These are phyloP conservation scores for Gymnocypris eckloni DNA, from an alignment of 2,797 vertebrate genomes.

Conservation along the genomic window DNA sequence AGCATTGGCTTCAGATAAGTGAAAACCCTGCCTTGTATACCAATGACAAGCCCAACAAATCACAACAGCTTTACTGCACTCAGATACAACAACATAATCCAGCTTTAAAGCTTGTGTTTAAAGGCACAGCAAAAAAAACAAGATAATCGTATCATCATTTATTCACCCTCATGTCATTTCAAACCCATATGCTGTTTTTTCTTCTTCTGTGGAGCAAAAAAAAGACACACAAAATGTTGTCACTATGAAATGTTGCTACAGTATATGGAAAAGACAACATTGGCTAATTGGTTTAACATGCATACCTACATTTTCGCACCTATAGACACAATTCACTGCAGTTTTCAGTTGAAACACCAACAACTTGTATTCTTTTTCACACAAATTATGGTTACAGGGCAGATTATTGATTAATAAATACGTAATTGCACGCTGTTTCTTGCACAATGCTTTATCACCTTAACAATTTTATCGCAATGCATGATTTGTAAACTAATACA, in stretches of 20 bases:
- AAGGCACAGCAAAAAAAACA: not conserved
- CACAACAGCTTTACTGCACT: not conserved
- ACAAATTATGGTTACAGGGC: not conserved
- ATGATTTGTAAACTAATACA: not conserved
- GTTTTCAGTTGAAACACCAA: too few relatives aligned
- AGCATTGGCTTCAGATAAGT: conserved; percentile 29
- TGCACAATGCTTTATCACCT: not conserved
- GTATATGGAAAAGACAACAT: not conserved
- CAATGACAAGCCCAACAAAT: conserved; percentile 22
- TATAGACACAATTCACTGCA: too few relatives aligned
- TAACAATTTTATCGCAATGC: not conserved
- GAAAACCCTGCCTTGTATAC: conserved; percentile 35
- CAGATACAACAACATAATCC: not conserved
- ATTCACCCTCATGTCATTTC: not conserved
- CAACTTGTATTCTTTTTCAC: not conserved
- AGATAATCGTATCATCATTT: not conserved
- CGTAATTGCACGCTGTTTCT: not conserved
- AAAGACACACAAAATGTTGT: not conserved
- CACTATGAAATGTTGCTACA: not conserved
- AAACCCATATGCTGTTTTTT: not conserved
- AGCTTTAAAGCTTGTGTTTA: not conserved
- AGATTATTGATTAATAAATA: not conserved
- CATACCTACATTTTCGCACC: too few relatives aligned
- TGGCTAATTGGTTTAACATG: not conserved
- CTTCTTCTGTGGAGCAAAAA: not conserved